A percentile compares a stretch with the other conserved stretches of the same genome.
Conservation (phyloP, 1,140 invertebrate genomes). For the Metaphire vulgaris region DNA sequence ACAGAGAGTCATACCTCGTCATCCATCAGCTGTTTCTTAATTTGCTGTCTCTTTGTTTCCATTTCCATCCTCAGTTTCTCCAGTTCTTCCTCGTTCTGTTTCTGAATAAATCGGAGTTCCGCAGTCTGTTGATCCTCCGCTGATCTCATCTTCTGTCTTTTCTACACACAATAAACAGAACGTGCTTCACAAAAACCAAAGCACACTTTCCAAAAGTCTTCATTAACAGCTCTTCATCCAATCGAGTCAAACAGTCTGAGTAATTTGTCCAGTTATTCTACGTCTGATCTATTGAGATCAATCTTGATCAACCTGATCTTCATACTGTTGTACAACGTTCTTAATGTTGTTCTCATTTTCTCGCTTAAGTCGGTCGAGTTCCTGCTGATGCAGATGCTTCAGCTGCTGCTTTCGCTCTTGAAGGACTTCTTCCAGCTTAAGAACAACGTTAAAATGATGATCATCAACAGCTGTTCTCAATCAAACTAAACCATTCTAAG, state of each 20-base stretch:
- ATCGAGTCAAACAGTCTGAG: too few relatives aligned
- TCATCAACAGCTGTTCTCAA: too few relatives aligned
- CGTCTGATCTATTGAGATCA: too few relatives aligned
- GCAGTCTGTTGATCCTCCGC: conserved; percentile 36
- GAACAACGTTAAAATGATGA: too few relatives aligned
- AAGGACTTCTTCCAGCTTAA: conserved; percentile 45
- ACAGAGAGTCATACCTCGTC: conserved; percentile 13
- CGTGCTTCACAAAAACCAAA: neutral
- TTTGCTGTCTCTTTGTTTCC: conserved; percentile 36
- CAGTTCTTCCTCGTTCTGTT: conserved; percentile 41
- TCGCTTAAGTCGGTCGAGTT: conserved; percentile 35
- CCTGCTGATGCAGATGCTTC: conserved; percentile 41
- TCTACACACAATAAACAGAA: conserved; percentile 33
- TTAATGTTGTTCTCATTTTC: conserved; percentile 38
- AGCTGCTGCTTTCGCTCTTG: conserved; percentile 39
- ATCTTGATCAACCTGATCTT: conserved; percentile 36
- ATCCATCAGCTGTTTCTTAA: conserved; percentile 38
- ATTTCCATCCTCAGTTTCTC: conserved; percentile 38
- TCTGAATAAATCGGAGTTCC: conserved; percentile 39
- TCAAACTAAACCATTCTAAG: too few relatives aligned
- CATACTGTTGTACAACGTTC: conserved; percentile 40
- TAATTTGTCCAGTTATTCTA: too few relatives aligned
- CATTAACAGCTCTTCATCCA: too few relatives aligned
- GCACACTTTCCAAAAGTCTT: too few relatives aligned
- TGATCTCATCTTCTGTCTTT: conserved; percentile 37